Evolutionary conservation across 2,888 invertebrate genomes (phyloP).

Genomic region (Epinotia ramella): DNA sequence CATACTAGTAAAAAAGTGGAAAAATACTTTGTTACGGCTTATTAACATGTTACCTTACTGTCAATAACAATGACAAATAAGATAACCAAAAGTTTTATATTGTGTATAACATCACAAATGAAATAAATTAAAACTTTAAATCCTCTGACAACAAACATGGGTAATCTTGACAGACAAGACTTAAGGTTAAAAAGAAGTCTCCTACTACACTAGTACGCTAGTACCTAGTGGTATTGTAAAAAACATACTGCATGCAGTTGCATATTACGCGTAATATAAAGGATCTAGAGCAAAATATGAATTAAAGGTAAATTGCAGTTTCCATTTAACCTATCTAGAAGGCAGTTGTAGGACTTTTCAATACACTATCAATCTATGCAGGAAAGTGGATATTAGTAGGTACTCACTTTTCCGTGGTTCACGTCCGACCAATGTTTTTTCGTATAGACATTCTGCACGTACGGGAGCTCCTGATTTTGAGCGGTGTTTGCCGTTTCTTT

Average conservation of each 20-base stretch:
- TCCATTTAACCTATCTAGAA: neutral
- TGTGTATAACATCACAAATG: no score
- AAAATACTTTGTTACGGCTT: neutral
- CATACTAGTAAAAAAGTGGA: conserved; percentile 58
- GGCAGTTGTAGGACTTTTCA: neutral
- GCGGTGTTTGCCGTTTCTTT: conserved; percentile 28
- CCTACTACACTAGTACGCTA: no score
- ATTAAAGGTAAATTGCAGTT: neutral
- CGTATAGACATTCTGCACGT: neutral
- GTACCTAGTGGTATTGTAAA: no score
- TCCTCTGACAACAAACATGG: no score
- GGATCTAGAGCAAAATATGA: neutral
- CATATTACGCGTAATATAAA: no score
- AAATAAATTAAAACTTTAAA: no score
- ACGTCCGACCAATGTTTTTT: conserved; percentile 48
- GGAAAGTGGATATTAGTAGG: neutral
- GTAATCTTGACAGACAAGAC: no score
- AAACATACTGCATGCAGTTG: no score
- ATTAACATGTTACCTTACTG: neutral
- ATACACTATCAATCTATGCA: neutral
- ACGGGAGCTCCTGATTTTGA: conserved; percentile 16
- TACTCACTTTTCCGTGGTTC: conserved; percentile 64
- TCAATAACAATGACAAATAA: neutral
- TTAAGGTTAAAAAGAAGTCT: no score
- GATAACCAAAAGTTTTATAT: neutral